Evolutionary conservation across 2,888 invertebrate genomes (phyloP), one percentile per base, ranked within the genome.

Genomic region (Gandaritis pyraliata): DNA sequence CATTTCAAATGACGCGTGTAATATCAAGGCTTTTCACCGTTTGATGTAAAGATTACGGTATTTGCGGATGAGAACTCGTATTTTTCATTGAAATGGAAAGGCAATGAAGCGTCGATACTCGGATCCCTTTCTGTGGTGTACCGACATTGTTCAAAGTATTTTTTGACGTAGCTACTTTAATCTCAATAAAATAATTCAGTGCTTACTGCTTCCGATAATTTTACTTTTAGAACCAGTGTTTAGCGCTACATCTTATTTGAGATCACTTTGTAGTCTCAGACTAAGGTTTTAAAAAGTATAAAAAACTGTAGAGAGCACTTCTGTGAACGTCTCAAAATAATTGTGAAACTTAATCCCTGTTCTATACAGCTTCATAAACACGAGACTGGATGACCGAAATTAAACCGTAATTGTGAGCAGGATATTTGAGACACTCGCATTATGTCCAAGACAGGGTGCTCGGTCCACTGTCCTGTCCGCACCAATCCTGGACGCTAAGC

Each of bases 1-100:
- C 82, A 82, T 83, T 83, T 90, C 86, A 90, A 91, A 91, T 91
- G 90, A 90, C 80, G 90, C 89, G 86, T 90, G 89, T 88, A 90
- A 91, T 90, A 90, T 88, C 82, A 85, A 85, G 85, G 83, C 84
- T 86, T 85, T 77, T 81, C 82, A 47, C 77, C 81, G 88, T 90
- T 91, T 90, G 90, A 90, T 90, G 89, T 90, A 76, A 87, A 89
- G 88, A 89, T 90, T 84, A 82, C 83, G 83, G 85, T 83, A 85
- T 87, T 86, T 79, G 82, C 72, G 77, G 74, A 76, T 81, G 85
- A 83, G 82, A 85, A 66, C 58, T 67, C 69, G 84, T 87, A 87
- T 87, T 89, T 89, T 88, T 88, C 83, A 82, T 79, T 80, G 73
- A 77, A 80, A 83, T 80, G 78, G 81, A 85, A 85, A 81, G 77